These are phyloP conservation scores for Neoarius graeffei DNA, from an alignment of 2,113 vertebrate species.

Conservation along the genomic window DNA sequence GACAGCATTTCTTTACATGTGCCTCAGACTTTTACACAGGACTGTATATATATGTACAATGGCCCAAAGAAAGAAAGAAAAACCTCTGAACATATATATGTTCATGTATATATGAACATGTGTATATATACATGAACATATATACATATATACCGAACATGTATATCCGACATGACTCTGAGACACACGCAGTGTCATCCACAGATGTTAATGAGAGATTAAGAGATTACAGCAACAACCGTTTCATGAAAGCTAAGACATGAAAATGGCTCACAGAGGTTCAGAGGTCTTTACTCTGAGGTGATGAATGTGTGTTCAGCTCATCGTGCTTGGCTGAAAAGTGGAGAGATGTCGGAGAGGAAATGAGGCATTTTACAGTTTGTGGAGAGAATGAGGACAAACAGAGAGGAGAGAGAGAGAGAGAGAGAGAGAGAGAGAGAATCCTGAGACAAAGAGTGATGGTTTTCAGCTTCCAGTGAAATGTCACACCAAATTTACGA, in stretches of 20 bases:
- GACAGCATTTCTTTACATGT: too few species aligned
- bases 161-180: too few species aligned
- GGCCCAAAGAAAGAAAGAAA: too few species aligned
- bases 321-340: background rate
- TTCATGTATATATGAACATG: too few species aligned
- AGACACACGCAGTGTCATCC: background rate
- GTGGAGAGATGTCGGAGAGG: background rate
- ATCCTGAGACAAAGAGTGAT: conserved; percentile 61
- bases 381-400: conserved; percentile 48
- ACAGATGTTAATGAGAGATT: background rate
- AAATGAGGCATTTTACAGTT: conserved; percentile 49
- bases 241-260: background rate
- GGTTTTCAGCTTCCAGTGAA: conserved; percentile 70
- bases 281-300: background rate
- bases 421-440: conserved; percentile 61
- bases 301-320: background rate
- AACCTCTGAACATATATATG: too few species aligned
- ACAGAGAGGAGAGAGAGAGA: conserved; percentile 23
- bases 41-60: too few species aligned
- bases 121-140: background rate
- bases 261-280: background rate
- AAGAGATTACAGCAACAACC: background rate
- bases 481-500: conserved; percentile 74
- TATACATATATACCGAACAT: too few species aligned
- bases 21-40: too few species aligned